Evolutionary conservation across 2,797 vertebrate species (phyloP), one percentile per base, ranked within the genome.

Genomic region (Schizopygopsis malacanthus): DNA sequence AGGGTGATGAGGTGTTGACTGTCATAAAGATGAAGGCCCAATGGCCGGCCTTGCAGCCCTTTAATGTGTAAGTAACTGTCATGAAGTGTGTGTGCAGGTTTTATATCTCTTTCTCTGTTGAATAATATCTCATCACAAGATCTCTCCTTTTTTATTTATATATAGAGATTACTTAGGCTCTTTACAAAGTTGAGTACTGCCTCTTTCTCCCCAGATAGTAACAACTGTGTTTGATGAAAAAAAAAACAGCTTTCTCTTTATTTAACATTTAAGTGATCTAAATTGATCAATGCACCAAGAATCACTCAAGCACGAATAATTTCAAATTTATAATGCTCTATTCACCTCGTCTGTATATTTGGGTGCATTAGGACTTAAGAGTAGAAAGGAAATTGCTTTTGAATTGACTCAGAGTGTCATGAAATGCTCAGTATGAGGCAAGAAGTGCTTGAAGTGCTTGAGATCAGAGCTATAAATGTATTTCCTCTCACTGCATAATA

Each of bases 11-110:
- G 0, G 97, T 99, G 89, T 94, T 99, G 90, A 99, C 98, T 0
- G 98, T 99, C 93, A 98, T 99, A 95, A 99, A 99, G 95, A 97
- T 98, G 93, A 99, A 99, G 95, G 98, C 98, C 0, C 98, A 99
- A 91, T 99, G 98, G 98, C 98, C 98, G 0, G 98, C 98, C 88
- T 99, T 98, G 98, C 98, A 99, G 89, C 98, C 98, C 5, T 92
- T 97, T 54, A 99, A 98, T 54, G 96, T 99, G 98, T 99, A 96
- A 99, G 98, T 97, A 92, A 54, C 72, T 70, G 18, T 69, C 63
- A 6, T n/a, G 18, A 16, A 79, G 1, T 79, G 15, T 79, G 37
- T 77, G 72, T 77, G 39, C 43, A 10, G 10, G 37, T 85, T 50
- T 28, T 63, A 50, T 28, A 45, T 67, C 8, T 11, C 47, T 77